Base-by-base conservation (phyloP, 1,140 invertebrate species). In the Phortica variegata region DNA sequence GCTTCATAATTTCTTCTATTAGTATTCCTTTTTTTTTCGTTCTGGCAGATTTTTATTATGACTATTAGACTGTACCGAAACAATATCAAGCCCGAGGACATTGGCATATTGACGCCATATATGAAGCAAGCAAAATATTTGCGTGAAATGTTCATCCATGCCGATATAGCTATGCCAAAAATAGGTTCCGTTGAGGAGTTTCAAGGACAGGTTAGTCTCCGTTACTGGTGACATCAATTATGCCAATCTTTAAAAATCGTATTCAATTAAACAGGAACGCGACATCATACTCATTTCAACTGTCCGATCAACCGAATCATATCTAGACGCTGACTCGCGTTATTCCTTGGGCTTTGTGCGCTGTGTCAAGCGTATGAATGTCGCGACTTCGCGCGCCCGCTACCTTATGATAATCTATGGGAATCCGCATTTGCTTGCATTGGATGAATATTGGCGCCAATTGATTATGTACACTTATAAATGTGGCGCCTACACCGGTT, bases 101-200 rank as follows among this genome's bases (percentile, higher is more conserved):
- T 97, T 68, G 94, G 93, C 8, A 87, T 97, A 47, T 93, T 97
- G 49, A 89, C 93, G 7, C 93, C 93, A 3, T 97, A 97, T 77
- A 78, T 85, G 53, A 89, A 90, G 75, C 94, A 97, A 82, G 89
- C 90, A 76, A 62, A 54, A 47, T 43, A 49, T 49, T 42, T 60
- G 15, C 43, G 53, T 20, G 52, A 34, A 18, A 48, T 60, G 16
- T 60, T 58, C 39, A 43, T 55, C 16, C 77, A 79, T 15, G 82
- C 84, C 15, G 79, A 88, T 48, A 82, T 84, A 13, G 72, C 87
- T 10, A 59, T 82, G 41, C 87, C 88, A 9, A 91, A 94, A 83
- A 82, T 96, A 21, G 93, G 91, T 2, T 90, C 89, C 9, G 91
- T 96, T 3, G 93, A 97, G 82, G 93, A 96, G 74, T 96, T 96